Conservation (phyloP, 1,140 invertebrate species). For the Apocrypta bakeri region DNA sequence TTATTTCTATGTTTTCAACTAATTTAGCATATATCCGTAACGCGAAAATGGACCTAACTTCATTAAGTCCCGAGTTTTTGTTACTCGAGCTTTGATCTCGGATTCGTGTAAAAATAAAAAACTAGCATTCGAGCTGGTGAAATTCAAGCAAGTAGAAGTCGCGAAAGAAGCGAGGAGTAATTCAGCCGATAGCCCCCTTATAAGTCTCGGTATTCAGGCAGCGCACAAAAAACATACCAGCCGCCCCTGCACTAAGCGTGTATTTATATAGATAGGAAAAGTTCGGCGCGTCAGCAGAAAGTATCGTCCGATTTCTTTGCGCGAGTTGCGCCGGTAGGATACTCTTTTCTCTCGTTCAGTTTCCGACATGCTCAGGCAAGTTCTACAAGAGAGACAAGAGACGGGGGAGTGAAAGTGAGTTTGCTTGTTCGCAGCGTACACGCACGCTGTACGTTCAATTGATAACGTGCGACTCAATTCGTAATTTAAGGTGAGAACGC, state of each 20-base stretch:
- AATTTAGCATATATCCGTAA: no score
- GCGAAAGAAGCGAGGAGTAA: neutral
- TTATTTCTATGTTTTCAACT: neutral
- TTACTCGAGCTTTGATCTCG: neutral
- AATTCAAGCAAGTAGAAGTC: no score
- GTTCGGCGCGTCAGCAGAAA: neutral
- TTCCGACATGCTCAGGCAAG: neutral
- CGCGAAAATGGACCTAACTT: no score
- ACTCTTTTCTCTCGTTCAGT: neutral
- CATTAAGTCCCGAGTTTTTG: no score
- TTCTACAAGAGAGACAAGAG: neutral
- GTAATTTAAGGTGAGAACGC: neutral
- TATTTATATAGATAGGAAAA: neutral
- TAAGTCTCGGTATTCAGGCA: neutral
- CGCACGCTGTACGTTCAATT: neutral
- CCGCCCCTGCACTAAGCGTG: neutral
- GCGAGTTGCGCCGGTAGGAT: neutral
- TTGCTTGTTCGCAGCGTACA: neutral
- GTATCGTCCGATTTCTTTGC: neutral
- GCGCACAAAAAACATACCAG: neutral
- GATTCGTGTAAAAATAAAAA: neutral
- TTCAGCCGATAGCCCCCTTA: neutral
- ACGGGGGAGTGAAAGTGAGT: neutral
- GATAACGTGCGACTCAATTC: neutral
- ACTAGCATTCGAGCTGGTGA: neutral